Percentiles rank a stretch among this genome's conserved stretches.
Conservation (phyloP, 1,140 invertebrate species). For the Bombus balteatus region DNA sequence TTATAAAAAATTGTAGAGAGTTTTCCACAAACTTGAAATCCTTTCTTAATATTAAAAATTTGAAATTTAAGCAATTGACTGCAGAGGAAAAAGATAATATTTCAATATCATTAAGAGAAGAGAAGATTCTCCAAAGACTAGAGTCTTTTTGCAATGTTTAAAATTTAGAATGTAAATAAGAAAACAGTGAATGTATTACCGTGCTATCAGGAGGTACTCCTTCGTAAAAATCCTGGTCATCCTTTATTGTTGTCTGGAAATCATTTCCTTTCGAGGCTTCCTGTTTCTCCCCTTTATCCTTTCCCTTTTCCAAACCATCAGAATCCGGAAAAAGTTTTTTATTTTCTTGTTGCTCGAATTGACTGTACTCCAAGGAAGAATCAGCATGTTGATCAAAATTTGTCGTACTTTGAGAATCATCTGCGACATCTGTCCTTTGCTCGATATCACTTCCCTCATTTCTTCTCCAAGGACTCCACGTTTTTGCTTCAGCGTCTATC, state of each 20-base stretch:
- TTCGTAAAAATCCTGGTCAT: conserved; percentile 70
- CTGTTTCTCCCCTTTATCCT: not conserved
- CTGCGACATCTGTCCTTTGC: conserved; percentile 41
- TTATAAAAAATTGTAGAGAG: too few relatives aligned
- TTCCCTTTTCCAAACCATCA: not conserved
- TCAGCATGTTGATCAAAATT: conserved; percentile 2
- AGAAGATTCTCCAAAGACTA: not conserved
- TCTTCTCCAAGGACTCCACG: conserved; percentile 61
- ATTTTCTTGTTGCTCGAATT: conserved; percentile 33
- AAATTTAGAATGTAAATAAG: not conserved
- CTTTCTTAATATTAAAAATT: too few relatives aligned
- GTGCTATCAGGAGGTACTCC: conserved; percentile 66
- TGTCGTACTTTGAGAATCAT: not conserved
- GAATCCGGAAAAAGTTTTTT: not conserved
- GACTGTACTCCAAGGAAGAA: not conserved
- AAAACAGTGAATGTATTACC: conserved; percentile 31
- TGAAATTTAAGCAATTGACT: too few relatives aligned
- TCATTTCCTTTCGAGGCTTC: not conserved
- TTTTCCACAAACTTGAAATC: too few relatives aligned
- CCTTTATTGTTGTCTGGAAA: not conserved
- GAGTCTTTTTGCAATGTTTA: too few relatives aligned
- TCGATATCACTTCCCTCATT: conserved; percentile 51
- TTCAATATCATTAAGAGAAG: not conserved
- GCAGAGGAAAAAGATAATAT: too few relatives aligned
- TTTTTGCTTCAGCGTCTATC: conserved; percentile 12